These are phyloP conservation scores for Coracias cyanogaster DNA, from an alignment of 2,797 vertebrate genomes.

Conservation along the genomic window DNA sequence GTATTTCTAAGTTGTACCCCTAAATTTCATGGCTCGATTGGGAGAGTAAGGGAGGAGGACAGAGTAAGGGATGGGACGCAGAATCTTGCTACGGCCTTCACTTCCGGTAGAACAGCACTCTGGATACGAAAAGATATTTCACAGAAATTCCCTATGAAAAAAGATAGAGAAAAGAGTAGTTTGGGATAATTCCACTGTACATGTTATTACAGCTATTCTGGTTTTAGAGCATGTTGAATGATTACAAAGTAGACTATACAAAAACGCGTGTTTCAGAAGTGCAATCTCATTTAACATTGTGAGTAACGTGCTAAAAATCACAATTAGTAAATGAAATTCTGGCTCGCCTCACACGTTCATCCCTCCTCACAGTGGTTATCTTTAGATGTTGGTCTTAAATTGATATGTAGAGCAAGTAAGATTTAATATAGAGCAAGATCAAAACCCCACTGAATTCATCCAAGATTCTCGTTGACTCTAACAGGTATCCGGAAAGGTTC, in stretches of 20 bases:
- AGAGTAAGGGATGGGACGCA: background rate
- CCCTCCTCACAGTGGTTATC: background rate
- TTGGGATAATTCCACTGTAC: background rate
- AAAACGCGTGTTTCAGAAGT: background rate
- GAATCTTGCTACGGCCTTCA: background rate
- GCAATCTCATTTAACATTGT: background rate
- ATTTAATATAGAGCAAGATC: background rate
- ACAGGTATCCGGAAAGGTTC: background rate
- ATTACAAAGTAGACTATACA: background rate
- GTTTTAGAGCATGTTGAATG: background rate
- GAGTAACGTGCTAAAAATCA: background rate
- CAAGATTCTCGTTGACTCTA: background rate
- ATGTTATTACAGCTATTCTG: rapidly evolving
- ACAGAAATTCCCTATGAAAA: background rate
- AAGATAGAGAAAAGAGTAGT: background rate
- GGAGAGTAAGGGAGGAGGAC: background rate
- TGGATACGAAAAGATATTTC: background rate
- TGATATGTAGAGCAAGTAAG: background rate
- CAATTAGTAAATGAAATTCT: background rate
- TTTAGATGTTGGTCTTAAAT: background rate
- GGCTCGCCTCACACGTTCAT: background rate
- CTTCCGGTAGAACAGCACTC: background rate
- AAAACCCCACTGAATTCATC: background rate
- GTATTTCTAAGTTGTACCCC: background rate
- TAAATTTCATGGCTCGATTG: background rate